Evolutionary conservation across 2,797 vertebrate genomes (phyloP), one percentile per base, ranked within the genome.

Genomic region (Triplophysa bombifrons): DNA sequence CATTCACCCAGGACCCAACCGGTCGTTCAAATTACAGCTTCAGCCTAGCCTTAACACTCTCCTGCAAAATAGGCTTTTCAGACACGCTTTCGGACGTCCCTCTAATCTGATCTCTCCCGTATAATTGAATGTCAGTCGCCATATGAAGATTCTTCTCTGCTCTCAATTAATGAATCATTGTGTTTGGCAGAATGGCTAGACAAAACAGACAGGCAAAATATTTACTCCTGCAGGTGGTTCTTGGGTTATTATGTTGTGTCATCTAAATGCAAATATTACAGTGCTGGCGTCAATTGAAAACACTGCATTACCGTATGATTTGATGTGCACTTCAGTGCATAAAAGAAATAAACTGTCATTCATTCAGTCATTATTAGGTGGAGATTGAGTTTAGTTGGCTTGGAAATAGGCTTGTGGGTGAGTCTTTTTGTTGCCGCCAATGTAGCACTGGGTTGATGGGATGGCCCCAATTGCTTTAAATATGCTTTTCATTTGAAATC

Each of bases 181-280:
- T 87, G 51, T 30, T 76, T 89, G 91, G 91, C 88, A 89, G 85
- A 7, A 84, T 83, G n/a, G 73, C 74, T 87, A 92, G 88, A 91
- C 91, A 91, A 91, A 91, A 90, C 87, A 87, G 90, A 90, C 88
- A 85, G 89, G 78, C 82, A 91, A 91, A 22, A 92, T 94, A 93
- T 93, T 94, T 94, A 94, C 93, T 93, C 88, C 88, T 91, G 81
- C 87, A 90, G 89, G 90, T 90, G 89, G 88, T 85, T 84, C 85
- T 86, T 83, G 83, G 92, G 87, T 93, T 93, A 92, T 94, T 93
- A 92, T 89, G 90, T 91, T 87, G 90, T 93, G 89, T 92, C 85
- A 94, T 94, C 93, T 94, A 94, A 94, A 94, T 94, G 93, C 93
- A 94, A 94, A 94, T 94, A 90, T 87, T 88, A 88, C 86, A 88